Conservation (phyloP, 1,140 invertebrate genomes). For the Sitobion miscanthi region DNA sequence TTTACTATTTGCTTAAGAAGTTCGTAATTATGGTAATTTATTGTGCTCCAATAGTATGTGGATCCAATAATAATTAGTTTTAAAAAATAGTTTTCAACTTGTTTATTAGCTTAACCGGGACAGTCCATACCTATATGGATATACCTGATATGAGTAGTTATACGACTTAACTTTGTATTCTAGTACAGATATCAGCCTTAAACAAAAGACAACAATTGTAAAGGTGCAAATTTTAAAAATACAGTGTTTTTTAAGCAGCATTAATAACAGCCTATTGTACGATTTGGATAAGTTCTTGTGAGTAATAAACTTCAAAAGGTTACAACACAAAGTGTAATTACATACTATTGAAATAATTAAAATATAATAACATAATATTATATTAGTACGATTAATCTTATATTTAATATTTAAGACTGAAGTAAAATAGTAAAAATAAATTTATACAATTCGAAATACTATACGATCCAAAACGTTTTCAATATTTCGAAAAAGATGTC, state of each 20-base stretch:
- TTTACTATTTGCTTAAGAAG: neutral
- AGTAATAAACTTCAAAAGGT: neutral
- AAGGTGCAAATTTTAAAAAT: neutral
- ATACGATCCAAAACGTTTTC: neutral
- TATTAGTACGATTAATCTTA: too few species aligned
- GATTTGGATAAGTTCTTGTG: too few species aligned
- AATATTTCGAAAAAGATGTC: neutral
- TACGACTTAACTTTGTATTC: too few species aligned
- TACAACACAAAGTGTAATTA: neutral
- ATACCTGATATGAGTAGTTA: too few species aligned
- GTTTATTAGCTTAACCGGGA: neutral
- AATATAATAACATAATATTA: too few species aligned
- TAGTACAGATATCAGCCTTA: neutral
- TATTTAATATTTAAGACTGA: neutral
- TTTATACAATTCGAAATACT: neutral
- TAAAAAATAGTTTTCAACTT: neutral
- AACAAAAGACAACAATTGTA: neutral
- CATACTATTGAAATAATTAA: neutral
- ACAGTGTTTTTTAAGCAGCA: too few species aligned
- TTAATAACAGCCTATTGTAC: too few species aligned
- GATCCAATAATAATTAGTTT: neutral
- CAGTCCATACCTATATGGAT: neutral
- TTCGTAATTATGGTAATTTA: neutral
- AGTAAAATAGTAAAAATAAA: neutral
- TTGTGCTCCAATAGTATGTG: too few species aligned